phyloP scores from a whole-genome alignment of 2,113 vertebrate species.

The Pyxicephalus adspersus region DNA sequence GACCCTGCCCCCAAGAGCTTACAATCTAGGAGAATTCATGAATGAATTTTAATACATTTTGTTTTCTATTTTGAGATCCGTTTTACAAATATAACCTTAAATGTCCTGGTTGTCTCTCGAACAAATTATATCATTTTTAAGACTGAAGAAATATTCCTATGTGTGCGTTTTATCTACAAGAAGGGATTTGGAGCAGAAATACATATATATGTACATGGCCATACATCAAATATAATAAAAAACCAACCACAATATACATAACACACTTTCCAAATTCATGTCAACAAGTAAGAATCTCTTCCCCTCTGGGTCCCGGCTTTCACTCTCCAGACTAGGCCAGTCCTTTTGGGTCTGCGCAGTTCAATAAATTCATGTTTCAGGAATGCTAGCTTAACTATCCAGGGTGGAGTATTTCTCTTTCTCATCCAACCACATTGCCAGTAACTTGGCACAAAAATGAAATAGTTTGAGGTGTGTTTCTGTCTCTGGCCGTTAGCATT shows the following conservation, averaged over 20 bases:
- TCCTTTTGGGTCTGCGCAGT: constrained; percentile 13
- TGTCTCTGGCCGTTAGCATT: constrained; percentile 15
- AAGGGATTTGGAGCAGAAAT: not conserved
- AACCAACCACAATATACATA: not conserved
- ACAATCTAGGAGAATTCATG: too few relatives aligned
- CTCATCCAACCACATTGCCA: constrained; percentile 28
- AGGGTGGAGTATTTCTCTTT: constrained; percentile 40
- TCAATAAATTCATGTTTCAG: constrained; percentile 38
- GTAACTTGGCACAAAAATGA: constrained; percentile 5
- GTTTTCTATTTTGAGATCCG: too few relatives aligned
- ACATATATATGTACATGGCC: not conserved
- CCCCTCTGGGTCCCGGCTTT: not conserved
- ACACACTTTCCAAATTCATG: constrained; percentile 17
- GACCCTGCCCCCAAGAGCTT: too few relatives aligned
- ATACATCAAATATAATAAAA: not conserved
- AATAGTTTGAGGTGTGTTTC: constrained; percentile 20
- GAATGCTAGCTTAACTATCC: constrained; percentile 34
- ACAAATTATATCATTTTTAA: too few relatives aligned
- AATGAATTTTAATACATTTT: too few relatives aligned
- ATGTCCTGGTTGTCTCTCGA: not conserved
- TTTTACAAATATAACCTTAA: not conserved
- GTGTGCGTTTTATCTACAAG: too few relatives aligned
- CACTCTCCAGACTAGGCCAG: constrained; percentile 22
- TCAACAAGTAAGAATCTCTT: constrained; percentile 28
- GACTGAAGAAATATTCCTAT: too few relatives aligned